Evolutionary conservation across 92 coral and sea anemone genomes (phyloP), one percentile per base, ranked within the genome.

Genomic region (Parazoanthus atlanticus): DNA sequence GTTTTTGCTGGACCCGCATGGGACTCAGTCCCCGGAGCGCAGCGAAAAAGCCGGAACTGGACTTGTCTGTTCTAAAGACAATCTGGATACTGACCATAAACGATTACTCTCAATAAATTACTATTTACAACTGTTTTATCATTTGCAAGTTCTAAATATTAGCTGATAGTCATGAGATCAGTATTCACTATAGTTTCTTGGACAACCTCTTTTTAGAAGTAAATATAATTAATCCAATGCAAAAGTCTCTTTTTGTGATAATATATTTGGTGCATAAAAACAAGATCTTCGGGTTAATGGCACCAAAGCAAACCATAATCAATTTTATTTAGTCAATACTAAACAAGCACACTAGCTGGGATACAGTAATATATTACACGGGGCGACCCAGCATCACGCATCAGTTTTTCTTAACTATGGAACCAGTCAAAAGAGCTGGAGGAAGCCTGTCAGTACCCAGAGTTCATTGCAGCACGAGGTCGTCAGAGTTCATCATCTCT

Each of bases 401-500:
- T 3, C 69, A 61, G 26, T 28, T 61, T 25, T 56, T 61, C 25
- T 56, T 25, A 56, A 17, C 4, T 56, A 16, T 6, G 5, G 10
- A 61, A 61, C 8, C 69, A 61, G 26, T 19, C 69, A 61, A 19
- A 61, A 21, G 9, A 61, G 28, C 69, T 61, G 26, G 26, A 61
- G 9, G 26, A 52, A 19, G 70, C 36, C 72, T 80, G 73, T 11
- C 13, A 66, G 12, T 10, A 26, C 25, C 13, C 8, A 80, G 64
- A 64, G 74, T n/a, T 72, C 80, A 95, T 89, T 95, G 90, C 30
- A 93, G 89, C 29, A 86, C 88, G 77, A 90, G 91, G 67, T 90
- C 93, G 33, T 92, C 85, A 0, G 92, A 88, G 71, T 56, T 78
- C 89, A 93, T 89, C 71, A 94, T 85, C 47, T 95, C 94, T 41